Evolutionary conservation across 2,113 vertebrate species (phyloP).

Genomic region (Oenanthe oenanthe): DNA sequence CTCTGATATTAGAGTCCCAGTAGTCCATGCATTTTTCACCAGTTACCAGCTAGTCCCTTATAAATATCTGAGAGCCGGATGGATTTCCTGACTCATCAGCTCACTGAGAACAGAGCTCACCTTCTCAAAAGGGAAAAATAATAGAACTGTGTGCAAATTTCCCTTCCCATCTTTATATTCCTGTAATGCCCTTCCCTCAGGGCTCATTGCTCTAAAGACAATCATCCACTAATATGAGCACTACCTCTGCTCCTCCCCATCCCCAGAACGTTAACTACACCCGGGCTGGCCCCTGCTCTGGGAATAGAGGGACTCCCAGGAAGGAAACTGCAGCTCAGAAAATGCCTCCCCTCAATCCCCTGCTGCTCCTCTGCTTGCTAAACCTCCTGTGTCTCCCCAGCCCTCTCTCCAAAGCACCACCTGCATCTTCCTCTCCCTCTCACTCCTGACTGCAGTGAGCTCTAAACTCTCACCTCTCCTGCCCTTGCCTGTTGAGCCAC

Average conservation of each 20-base stretch:
- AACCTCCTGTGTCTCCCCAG: neutral
- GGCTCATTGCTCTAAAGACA: slow-evolving; percentile 65
- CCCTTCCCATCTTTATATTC: slow-evolving; percentile 51
- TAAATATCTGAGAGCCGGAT: slow-evolving; percentile 57
- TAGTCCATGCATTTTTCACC: slow-evolving; percentile 54
- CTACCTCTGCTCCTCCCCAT: neutral
- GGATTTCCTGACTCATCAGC: slow-evolving; percentile 63
- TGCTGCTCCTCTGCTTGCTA: neutral
- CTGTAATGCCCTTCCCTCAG: slow-evolving; percentile 68
- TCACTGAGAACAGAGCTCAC: slow-evolving; percentile 56
- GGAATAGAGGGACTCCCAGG: slow-evolving; percentile 8
- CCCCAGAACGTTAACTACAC: neutral
- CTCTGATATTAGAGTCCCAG: slow-evolving; percentile 39
- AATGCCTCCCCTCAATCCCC: slow-evolving; percentile 9
- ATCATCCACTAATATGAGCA: slow-evolving; percentile 49
- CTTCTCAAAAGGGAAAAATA: slow-evolving; percentile 61
- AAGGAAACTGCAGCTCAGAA: slow-evolving; percentile 20
- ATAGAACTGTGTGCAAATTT: slow-evolving; percentile 57
- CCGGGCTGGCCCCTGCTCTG: slow-evolving; percentile 19
- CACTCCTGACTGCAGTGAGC: neutral
- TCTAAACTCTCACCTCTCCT: slow-evolving; percentile 49
- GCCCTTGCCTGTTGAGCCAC: slow-evolving; percentile 72
- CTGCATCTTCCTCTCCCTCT: neutral
- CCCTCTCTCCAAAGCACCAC: neutral
- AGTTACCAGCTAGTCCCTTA: slow-evolving; percentile 66